phyloP scores from a whole-genome alignment of 2,888 invertebrate genomes.

The Tetrapedia diversipes region DNA sequence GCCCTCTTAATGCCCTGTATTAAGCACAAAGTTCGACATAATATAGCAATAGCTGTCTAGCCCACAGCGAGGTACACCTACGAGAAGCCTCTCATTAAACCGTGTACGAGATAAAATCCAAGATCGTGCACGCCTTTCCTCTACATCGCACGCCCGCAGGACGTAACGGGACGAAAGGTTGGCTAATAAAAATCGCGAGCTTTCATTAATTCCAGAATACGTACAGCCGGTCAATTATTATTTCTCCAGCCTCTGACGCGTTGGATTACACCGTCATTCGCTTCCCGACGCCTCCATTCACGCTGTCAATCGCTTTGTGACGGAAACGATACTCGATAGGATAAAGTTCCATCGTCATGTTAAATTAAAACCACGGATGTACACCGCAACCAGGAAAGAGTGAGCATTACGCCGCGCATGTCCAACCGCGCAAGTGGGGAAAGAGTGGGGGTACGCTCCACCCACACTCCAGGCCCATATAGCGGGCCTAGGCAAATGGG shows the following conservation, averaged over 20 bases:
- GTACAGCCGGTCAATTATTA: neutral
- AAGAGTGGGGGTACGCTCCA: too few species aligned
- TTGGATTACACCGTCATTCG: neutral
- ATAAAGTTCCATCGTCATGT: neutral
- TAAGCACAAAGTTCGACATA: conserved; percentile 47
- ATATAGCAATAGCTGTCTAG: conserved; percentile 47
- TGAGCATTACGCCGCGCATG: too few species aligned
- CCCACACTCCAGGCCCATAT: too few species aligned
- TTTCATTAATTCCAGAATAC: conserved; percentile 31
- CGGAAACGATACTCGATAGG: neutral
- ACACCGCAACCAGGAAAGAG: too few species aligned
- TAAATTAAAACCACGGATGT: neutral
- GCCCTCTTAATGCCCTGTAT: conserved; percentile 26
- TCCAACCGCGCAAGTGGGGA: too few species aligned
- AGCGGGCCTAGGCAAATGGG: too few species aligned
- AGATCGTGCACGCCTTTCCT: conserved; percentile 28
- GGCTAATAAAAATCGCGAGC: conserved; percentile 15
- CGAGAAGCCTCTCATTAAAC: conserved; percentile 54
- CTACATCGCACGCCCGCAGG: neutral
- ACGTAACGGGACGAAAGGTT: conserved; percentile 40
- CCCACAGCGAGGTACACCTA: conserved; percentile 50
- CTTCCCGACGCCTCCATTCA: neutral
- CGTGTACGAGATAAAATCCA: conserved; percentile 51
- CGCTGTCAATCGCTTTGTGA: neutral
- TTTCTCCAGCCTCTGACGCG: neutral